Conservation (phyloP, 1,140 invertebrate species). For the Aplysia californica region DNA sequence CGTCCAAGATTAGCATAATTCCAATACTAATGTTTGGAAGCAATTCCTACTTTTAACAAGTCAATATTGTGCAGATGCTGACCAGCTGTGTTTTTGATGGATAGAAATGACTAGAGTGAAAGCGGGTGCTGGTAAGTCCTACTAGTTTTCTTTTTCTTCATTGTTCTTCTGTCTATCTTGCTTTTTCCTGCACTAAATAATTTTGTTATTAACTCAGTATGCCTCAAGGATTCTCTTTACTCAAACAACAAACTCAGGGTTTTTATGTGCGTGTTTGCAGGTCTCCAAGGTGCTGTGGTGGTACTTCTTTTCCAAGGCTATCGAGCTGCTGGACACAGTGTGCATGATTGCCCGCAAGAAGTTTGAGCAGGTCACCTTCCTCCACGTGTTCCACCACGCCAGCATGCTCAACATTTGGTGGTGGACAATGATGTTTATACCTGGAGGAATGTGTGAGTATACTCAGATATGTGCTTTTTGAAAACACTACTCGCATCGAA, state of each 20-base stretch:
- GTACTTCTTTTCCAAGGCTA: constrained; percentile 87
- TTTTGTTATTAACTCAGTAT: neutral
- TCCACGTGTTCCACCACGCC: constrained; percentile 89
- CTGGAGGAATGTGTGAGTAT: constrained; percentile 65
- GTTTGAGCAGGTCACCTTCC: constrained; percentile 84
- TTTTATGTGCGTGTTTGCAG: constrained; percentile 41
- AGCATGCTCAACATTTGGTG: constrained; percentile 75
- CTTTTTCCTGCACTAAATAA: neutral
- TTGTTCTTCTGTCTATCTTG: neutral
- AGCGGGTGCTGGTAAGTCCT: too few species aligned
- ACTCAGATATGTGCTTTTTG: too few species aligned
- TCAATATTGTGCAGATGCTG: too few species aligned
- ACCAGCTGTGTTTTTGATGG: too few species aligned
- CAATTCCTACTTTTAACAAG: too few species aligned
- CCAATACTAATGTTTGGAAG: too few species aligned
- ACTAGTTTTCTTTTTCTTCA: neutral
- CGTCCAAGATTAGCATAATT: too few species aligned
- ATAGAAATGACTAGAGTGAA: too few species aligned
- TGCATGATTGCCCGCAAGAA: constrained; percentile 82
- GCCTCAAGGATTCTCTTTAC: too few species aligned
- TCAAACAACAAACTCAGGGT: too few species aligned
- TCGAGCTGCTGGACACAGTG: constrained; percentile 62
- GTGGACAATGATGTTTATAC: constrained; percentile 67
- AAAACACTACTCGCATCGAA: too few species aligned
- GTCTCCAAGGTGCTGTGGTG: constrained; percentile 59